Evolutionary conservation across 2,888 invertebrate genomes (phyloP).

Genomic region (Hololepta plana): DNA sequence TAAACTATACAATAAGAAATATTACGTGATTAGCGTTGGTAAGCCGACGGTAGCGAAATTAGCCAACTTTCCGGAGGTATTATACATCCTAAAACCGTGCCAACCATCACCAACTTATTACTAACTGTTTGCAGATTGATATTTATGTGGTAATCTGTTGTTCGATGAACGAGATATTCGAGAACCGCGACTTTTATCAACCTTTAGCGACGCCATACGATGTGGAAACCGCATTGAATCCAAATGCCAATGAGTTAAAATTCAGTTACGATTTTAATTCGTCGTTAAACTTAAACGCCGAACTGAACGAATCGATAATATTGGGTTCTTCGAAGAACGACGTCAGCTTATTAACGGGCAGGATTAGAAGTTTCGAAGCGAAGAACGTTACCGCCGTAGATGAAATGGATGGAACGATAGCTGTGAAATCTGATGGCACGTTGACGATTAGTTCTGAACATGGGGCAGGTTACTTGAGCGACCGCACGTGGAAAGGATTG

Average conservation of each 20-base stretch:
- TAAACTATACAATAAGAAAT: constrained; percentile 61
- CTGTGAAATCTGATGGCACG: constrained; percentile 21
- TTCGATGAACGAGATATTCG: constrained; percentile 72
- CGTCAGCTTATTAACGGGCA: constrained; percentile 60
- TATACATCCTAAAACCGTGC: constrained; percentile 9
- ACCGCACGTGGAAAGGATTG: constrained; percentile 70
- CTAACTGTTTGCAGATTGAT: constrained; percentile 63
- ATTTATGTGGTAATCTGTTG: constrained; percentile 85
- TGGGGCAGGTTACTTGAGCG: constrained; percentile 43
- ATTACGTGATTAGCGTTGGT: constrained; percentile 83
- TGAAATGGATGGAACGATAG: constrained; percentile 12
- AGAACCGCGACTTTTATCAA: constrained; percentile 70
- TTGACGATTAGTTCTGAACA: constrained; percentile 32
- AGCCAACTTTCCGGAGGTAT: constrained; percentile 80
- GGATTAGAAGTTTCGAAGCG: constrained; percentile 32
- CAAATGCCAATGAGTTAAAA: constrained; percentile 21
- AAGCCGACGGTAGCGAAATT: constrained; percentile 89
- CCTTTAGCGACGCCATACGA: constrained; percentile 88
- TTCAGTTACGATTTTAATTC: constrained; percentile 47
- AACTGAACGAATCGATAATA: constrained; percentile 16
- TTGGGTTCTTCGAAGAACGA: constrained; percentile 27
- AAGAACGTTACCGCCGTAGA: constrained; percentile 19
- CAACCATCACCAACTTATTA: too few species aligned
- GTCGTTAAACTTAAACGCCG: constrained; percentile 28
- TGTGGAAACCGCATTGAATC: constrained; percentile 67